phyloP scores from a whole-genome alignment of 2,888 invertebrate species.

The Tetranychus truncatus region DNA sequence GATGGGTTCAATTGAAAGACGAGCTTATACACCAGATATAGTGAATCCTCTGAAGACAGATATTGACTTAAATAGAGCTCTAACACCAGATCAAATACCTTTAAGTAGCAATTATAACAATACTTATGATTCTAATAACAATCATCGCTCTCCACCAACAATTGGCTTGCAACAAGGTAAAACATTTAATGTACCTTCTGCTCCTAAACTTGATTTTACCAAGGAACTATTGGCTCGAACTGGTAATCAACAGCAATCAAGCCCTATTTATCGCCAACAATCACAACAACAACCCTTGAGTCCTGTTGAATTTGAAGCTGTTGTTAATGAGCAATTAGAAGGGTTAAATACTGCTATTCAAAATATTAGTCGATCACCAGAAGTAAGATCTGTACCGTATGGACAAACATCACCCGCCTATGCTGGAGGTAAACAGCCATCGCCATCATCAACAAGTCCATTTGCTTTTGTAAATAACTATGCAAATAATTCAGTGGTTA shows the following conservation, averaged over 20 bases:
- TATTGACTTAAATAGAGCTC: neutral
- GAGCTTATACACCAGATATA: neutral
- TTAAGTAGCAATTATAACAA: neutral
- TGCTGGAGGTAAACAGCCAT: neutral
- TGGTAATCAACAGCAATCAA: neutral
- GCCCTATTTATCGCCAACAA: neutral
- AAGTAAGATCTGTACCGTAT: neutral
- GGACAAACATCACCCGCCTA: neutral
- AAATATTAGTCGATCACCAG: neutral
- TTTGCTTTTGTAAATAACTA: neutral
- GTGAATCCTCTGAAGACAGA: neutral
- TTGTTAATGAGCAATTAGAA: neutral
- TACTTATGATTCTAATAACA: neutral
- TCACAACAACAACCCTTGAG: neutral
- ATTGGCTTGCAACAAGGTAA: neutral
- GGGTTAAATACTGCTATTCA: neutral
- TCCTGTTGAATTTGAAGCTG: neutral
- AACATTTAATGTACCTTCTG: neutral
- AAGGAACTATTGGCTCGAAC: neutral
- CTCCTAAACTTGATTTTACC: slow-evolving; percentile 7
- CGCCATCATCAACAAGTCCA: neutral
- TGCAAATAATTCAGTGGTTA: neutral
- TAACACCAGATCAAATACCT: slow-evolving; percentile 2
- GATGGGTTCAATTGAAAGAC: neutral
- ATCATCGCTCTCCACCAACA: neutral